phyloP scores from a whole-genome alignment of 2,797 vertebrate species.

The Florisuga fusca region DNA sequence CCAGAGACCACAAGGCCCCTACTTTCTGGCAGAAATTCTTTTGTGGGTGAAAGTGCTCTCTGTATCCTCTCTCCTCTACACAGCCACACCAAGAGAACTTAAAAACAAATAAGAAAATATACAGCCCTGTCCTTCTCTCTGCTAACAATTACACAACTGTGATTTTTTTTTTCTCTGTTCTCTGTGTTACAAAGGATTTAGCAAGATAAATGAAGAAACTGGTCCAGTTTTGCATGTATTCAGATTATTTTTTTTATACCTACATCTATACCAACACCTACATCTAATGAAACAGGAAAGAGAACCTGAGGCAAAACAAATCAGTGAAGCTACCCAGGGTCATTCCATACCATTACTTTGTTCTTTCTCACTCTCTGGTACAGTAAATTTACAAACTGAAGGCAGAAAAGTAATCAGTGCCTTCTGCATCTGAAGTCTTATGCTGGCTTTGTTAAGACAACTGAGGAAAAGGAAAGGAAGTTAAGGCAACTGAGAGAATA shows the following conservation, averaged over 20 bases:
- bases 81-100: neutral
- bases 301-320: neutral
- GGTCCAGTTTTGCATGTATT: neutral
- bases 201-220: neutral
- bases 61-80: neutral
- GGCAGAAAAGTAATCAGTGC: slow-evolving; percentile 11
- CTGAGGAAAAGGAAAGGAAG: neutral
- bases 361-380: neutral
- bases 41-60: neutral
- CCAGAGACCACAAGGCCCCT: neutral
- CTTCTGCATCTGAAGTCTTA: neutral
- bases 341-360: neutral
- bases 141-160: neutral
- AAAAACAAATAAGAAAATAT: neutral
- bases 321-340: neutral
- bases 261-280: neutral
- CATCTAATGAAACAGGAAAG: neutral
- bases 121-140: neutral
- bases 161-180: neutral
- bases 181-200: neutral
- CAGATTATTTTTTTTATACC: fast-evolving
- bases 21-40: neutral
- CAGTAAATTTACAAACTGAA: neutral
- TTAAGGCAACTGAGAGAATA: neutral
- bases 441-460: neutral